A percentile compares a stretch with the other conserved stretches of the same genome.
phyloP scores from a whole-genome alignment of 2,888 invertebrate species.

The Phyto melanocephala region DNA sequence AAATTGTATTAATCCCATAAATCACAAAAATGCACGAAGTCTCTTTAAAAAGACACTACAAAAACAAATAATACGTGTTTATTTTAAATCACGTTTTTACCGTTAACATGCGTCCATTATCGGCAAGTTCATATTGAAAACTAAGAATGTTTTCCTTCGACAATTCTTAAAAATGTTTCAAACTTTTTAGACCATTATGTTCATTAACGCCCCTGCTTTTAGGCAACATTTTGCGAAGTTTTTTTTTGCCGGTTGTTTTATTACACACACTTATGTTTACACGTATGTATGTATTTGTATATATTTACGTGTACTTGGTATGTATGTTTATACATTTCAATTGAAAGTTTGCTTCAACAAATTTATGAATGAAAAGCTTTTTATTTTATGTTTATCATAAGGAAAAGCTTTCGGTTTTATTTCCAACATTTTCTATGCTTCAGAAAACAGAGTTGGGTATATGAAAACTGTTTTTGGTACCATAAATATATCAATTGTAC shows the following conservation, averaged over 20 bases:
- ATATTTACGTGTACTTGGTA: too few species aligned
- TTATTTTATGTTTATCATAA: too few species aligned
- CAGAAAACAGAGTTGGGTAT: neutral
- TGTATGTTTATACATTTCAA: neutral
- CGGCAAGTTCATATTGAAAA: neutral
- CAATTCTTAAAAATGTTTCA: neutral
- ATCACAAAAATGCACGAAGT: too few species aligned
- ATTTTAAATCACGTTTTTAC: neutral
- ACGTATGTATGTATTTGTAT: too few species aligned
- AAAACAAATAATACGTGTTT: too few species aligned
- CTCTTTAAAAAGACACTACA: too few species aligned
- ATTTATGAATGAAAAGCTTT: slow-evolving; percentile 49
- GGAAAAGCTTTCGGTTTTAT: too few species aligned
- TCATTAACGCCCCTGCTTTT: neutral
- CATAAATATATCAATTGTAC: neutral
- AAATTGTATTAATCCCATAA: too few species aligned
- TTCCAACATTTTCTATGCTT: neutral
- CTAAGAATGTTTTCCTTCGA: neutral
- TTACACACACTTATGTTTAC: neutral
- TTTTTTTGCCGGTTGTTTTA: neutral
- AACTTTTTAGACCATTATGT: neutral
- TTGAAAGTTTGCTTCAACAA: neutral
- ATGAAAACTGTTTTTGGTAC: neutral
- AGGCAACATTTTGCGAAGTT: neutral
- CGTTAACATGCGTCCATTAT: neutral